Evolutionary conservation across 1,140 invertebrate species (phyloP), one percentile per base, ranked within the genome.

Genomic region (Anadara kagoshimensis): DNA sequence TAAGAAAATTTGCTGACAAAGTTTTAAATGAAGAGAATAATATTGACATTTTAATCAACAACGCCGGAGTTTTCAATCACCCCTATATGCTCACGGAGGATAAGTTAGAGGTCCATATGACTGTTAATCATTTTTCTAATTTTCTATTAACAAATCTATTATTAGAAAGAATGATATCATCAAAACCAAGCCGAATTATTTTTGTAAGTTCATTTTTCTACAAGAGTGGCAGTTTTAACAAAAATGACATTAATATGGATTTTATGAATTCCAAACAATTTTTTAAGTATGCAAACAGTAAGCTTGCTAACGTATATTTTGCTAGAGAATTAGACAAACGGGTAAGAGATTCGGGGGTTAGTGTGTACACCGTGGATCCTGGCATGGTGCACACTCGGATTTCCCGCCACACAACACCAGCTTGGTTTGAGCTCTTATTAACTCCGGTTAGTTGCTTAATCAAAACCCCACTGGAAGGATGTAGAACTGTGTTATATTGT

Each of bases 131-230:
- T 74, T 81, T 86, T 61, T 94, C 94, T 16, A 95, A 96, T 83
- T 97, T 96, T 85, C 89, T 96, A 18, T 87, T 97, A 1, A 97
- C 95, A 1, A 92, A 94, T 86, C 90, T 96, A 20, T 89, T 97
- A 12, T 78, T 95, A 41, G 93, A 94, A 16, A 87, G 91, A 22
- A 86, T 97, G 12, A 93, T 91, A 86, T 87, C 91, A 58, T 92
- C 91, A n/a, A 91, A 93, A 3, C 91, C 91, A 47, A 90, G 94
- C 14, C 91, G 96, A 83, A 92, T 98, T 43, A 92, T 98, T 0
- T 97, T 97, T 90, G 94, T 98, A 1, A 93, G 95, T 0, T 98
- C 96, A 0, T 93, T 93, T 20, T 83, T 88, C 20, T 88, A 93
- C 71, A 91, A 92, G 83, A 88, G 86, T 69, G 95, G 94, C 3